These are phyloP conservation scores for Pseudomyrmex dendroicus DNA, from an alignment of 1,140 invertebrate species.

Conservation along the genomic window DNA sequence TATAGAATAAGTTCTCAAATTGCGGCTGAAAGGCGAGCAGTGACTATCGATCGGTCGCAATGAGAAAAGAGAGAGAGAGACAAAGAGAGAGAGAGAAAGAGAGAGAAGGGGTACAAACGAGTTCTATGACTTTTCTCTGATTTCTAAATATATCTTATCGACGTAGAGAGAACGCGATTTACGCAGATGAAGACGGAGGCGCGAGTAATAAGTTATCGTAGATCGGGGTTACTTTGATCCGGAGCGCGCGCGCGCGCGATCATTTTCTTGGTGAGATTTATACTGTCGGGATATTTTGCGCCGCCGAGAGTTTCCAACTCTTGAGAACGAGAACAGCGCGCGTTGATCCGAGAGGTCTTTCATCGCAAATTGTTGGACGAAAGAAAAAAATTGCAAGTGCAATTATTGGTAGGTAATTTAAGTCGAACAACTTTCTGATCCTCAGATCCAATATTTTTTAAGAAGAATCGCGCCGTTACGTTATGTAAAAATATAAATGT, in stretches of 20 bases:
- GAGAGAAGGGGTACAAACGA: not conserved
- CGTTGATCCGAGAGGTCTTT: conserved; percentile 10
- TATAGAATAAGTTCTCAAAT: conserved; percentile 45
- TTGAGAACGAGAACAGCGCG: conserved; percentile 10
- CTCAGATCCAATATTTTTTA: no score
- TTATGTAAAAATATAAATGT: no score
- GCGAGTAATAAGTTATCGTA: conserved; percentile 23
- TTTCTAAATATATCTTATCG: conserved; percentile 33
- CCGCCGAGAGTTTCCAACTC: conserved; percentile 7
- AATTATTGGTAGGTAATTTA: conserved; percentile 5
- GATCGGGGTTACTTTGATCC: conserved; percentile 41
- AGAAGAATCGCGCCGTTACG: no score
- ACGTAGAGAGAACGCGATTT: not conserved
- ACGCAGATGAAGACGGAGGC: not conserved
- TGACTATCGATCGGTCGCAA: not conserved
- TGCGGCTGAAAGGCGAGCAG: not conserved
- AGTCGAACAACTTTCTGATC: no score
- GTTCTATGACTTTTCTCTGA: conserved; percentile 23
- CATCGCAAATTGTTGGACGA: conserved; percentile 14
- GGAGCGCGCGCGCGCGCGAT: not conserved
- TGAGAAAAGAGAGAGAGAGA: not conserved
- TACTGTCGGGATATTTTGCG: not conserved
- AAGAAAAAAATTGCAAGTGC: conserved; percentile 24
- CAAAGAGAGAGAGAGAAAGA: no score
- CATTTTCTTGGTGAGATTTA: conserved; percentile 25